These are phyloP conservation scores for Eupithecia vulgata DNA, from an alignment of 2,888 invertebrate species.

Conservation along the genomic window DNA sequence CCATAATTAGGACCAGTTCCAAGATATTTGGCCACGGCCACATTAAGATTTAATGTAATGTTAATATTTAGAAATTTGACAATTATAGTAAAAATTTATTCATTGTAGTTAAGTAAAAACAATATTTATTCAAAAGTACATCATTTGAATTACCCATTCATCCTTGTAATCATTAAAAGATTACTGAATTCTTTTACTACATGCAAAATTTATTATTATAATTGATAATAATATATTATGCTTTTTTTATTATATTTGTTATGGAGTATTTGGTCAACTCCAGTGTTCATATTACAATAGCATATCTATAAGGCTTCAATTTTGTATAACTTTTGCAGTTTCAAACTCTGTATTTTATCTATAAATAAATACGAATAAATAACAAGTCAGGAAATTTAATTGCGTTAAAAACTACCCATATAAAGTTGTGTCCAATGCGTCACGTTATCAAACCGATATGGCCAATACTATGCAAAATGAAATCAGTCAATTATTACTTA, in stretches of 20 bases:
- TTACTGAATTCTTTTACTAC: neutral
- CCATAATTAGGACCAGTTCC: neutral
- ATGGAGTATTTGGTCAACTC: neutral
- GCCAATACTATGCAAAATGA: no score
- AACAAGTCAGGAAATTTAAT: no score
- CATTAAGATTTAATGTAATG: neutral
- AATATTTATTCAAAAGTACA: neutral
- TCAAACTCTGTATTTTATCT: neutral
- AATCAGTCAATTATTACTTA: no score
- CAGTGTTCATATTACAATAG: conserved; percentile 2
- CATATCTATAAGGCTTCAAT: neutral
- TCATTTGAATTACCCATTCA: neutral
- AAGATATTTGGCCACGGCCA: neutral
- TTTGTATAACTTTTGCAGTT: neutral
- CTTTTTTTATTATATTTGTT: neutral
- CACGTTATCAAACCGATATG: no score
- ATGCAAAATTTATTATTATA: neutral
- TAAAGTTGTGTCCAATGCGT: no score
- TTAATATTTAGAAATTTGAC: neutral
- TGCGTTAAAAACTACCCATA: no score
- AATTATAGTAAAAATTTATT: neutral
- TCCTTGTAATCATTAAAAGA: neutral
- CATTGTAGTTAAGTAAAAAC: neutral
- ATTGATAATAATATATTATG: neutral
- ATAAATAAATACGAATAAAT: no score